Conservation (phyloP, 2,888 invertebrate species). For the Arrhopalites spinosus region DNA sequence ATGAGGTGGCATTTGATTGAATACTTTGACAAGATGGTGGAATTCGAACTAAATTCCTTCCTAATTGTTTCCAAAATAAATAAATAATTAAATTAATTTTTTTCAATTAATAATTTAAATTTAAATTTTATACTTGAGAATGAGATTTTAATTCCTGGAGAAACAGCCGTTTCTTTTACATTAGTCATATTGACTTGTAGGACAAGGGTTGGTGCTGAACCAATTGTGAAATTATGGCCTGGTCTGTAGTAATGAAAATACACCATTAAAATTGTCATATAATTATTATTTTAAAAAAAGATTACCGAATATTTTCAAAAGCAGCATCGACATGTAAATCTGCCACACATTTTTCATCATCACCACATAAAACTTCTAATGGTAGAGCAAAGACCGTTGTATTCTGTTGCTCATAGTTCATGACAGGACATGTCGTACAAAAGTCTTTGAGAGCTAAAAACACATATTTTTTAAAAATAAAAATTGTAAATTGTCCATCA, state of each 20-base stretch:
- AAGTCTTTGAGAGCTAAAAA: conserved; percentile 36
- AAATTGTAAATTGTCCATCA: too few relatives aligned
- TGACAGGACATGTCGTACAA: conserved; percentile 53
- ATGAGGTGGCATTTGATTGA: neutral
- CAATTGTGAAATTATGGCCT: conserved; percentile 56
- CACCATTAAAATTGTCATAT: neutral
- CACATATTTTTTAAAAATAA: neutral
- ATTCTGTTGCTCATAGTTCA: conserved; percentile 30
- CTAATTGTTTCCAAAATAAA: too few relatives aligned
- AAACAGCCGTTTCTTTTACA: conserved; percentile 12
- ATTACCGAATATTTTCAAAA: conserved; percentile 40
- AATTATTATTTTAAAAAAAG: neutral
- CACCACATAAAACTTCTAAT: conserved; percentile 60
- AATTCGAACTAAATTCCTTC: conserved; percentile 10
- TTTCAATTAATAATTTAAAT: neutral
- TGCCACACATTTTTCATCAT: conserved; percentile 64
- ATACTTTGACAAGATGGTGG: conserved; percentile 37
- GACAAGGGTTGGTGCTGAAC: conserved; percentile 51
- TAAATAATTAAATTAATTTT: neutral
- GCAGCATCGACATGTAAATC: conserved; percentile 60
- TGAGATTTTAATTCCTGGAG: neutral
- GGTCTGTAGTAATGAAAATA: conserved; percentile 15
- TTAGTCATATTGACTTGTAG: conserved; percentile 10
- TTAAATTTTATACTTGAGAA: conserved; percentile 11
- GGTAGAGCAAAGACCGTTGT: conserved; percentile 28